Evolutionary conservation across 1,140 invertebrate species (phyloP), one percentile per base, ranked within the genome.

Genomic region (Hylaeus anthracinus): DNA sequence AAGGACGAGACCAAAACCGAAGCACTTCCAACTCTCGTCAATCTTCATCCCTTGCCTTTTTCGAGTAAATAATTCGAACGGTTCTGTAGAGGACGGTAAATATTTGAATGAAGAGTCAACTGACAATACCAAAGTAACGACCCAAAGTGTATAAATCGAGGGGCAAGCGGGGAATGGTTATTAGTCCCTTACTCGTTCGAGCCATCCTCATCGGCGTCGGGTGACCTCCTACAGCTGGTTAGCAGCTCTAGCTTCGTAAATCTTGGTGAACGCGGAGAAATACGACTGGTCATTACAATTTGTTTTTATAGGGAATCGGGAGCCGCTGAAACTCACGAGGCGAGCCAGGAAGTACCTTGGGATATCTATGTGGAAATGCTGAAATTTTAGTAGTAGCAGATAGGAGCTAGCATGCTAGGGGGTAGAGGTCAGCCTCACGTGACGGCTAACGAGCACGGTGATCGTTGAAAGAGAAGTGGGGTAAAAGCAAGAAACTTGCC

Each of bases 291-390:
- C 64, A 56, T 74, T 63, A 77, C 85, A 87, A 84, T 87, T 86
- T 87, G 78, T 87, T 87, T 87, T 87, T 87, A 86, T 86, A 84
- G 86, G 60, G 77, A 86, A 86, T 86, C 81, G 77, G 78, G 45
- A 63, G 79, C 37, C 10, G 60, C 39, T n/a, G 69, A 26, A 63
- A 72, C 72, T 41, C 70, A 67, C 60, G 58, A 56, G 83, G n/a
- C 12, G 51, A 70, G 43, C 56, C 43, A 26, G 71, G 63, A 79
- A 83, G 86, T 86, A 86, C 85, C 72, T 76, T 75, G 9, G 80
- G 76, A 82, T 80, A 86, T 86, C 84, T 86, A 86, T 77, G 84
- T 80, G 85, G 56, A 63, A 70, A 76, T 37, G 63, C 6, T 75
- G 72, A 67, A 79, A 75, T 75, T 75, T 67, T 64, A 58, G 41